Evolutionary conservation across 2,888 invertebrate genomes (phyloP).

Genomic region (Thysanoteuthis rhombus): DNA sequence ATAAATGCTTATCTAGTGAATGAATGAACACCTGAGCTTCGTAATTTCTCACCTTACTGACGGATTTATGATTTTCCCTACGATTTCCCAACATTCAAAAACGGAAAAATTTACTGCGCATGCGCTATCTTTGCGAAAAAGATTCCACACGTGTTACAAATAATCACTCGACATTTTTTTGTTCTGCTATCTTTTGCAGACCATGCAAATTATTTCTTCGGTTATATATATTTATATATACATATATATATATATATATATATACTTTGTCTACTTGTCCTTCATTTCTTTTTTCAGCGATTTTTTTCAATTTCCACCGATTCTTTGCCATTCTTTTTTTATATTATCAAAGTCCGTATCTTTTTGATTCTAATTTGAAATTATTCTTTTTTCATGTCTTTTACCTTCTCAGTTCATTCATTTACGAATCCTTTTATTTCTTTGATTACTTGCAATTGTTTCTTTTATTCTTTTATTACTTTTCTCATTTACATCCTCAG

Average conservation of each 20-base stretch:
- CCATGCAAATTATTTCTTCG: background rate
- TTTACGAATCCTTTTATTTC: too few species aligned
- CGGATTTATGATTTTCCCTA: background rate
- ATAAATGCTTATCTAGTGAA: background rate
- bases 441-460: too few species aligned
- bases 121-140: background rate
- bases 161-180: background rate
- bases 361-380: background rate
- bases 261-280: background rate
- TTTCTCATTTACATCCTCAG: too few species aligned
- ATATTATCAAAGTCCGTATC: background rate
- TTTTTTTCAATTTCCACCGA: background rate
- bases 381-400: background rate
- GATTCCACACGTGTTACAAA: background rate
- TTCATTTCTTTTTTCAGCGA: background rate
- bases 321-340: background rate
- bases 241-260: too few species aligned
- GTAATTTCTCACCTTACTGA: background rate
- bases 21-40: constrained; percentile 12
- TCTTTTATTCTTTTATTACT: too few species aligned
- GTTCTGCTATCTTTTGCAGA: background rate
- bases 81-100: background rate
- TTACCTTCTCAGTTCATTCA: background rate
- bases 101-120: background rate
- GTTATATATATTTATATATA: too few species aligned